A percentile compares a stretch with the other conserved stretches of the same genome.
phyloP scores from a whole-genome alignment of 2,113 vertebrate genomes.

The Dissostichus mawsoni region DNA sequence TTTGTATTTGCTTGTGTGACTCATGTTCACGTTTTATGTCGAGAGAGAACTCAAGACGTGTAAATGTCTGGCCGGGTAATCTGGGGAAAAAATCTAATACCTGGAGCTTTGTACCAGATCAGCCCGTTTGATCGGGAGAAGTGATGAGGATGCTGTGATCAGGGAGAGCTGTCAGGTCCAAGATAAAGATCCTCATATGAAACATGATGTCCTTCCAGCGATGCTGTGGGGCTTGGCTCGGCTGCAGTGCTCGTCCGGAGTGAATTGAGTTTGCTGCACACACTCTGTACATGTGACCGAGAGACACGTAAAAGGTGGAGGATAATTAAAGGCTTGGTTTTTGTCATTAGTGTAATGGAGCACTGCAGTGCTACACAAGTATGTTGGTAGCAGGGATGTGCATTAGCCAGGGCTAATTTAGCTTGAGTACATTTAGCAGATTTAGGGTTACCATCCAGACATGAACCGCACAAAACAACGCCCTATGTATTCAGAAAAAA shows the following conservation, averaged over 20 bases:
- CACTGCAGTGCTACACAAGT: constrained; percentile 38
- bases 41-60: neutral
- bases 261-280: constrained; percentile 23
- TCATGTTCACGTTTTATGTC: constrained; percentile 13
- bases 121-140: neutral
- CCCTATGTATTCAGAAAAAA: too few relatives aligned
- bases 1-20: constrained; percentile 13
- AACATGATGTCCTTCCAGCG: constrained; percentile 36
- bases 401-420: too few relatives aligned
- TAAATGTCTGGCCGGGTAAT: neutral
- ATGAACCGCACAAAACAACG: too few relatives aligned
- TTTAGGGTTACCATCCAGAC: too few relatives aligned
- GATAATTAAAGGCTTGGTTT: constrained; percentile 50
- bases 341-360: constrained; percentile 60
- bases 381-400: neutral
- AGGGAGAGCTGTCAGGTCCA: neutral
- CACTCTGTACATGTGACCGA: constrained; percentile 33
- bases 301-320: constrained; percentile 40
- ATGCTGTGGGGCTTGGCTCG: neutral
- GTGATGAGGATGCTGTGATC: constrained; percentile 27
- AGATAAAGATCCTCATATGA: constrained; percentile 43
- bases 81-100: neutral
- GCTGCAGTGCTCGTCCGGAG: constrained; percentile 6
- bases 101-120: neutral
- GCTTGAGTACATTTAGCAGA: too few relatives aligned